Evolutionary conservation across 2,888 invertebrate genomes (phyloP), one percentile per base, ranked within the genome.

Genomic region (Odontothrips loti): DNA sequence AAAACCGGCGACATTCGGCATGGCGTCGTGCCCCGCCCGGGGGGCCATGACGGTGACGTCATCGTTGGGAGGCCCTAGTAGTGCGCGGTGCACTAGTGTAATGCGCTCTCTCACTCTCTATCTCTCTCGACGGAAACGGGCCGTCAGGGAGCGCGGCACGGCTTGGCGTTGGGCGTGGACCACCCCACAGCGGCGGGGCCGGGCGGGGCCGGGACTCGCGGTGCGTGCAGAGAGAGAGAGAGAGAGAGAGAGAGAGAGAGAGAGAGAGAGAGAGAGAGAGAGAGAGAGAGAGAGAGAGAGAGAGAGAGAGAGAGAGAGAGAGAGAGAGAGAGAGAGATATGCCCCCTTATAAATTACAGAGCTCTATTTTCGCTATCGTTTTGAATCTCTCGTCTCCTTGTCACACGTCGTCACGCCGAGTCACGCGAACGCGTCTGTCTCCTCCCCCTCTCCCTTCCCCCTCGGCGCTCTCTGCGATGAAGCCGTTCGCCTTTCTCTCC

Each of bases 321-420:
- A 11, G 20, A 58, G 58, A 58, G 6, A 58, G 58, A n/a, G n/a
- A 58, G 34, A 43, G 34, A 43, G 34, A n/a, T n/a, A n/a, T n/a
- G 34, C 34, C 34, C 23, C 12, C 68, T 75, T 75, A 75, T 75
- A 27, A 75, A 75, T 75, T 75, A 75, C 68, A 23, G 68, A 27
- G 11, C 68, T 75, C 68, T 75, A 75, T 75, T 75, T 75, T 75
- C 68, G 68, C 68, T 75, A 75, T 75, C 68, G 68, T 75, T 75
- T 75, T 75, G 68, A 75, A 75, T 75, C 68, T 75, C 68, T 75
- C 68, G 68, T 68, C 68, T 68, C 68, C 68, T 68, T 23, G 68
- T 75, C 68, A 75, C 58, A 58, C 58, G 58, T 58, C 58, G 58
- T 58, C 58, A 58, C 58, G 58, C 58, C 20, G 20, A 8, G 58